Base-by-base conservation (phyloP, 2,797 vertebrate genomes). In the Lates japonicus region DNA sequence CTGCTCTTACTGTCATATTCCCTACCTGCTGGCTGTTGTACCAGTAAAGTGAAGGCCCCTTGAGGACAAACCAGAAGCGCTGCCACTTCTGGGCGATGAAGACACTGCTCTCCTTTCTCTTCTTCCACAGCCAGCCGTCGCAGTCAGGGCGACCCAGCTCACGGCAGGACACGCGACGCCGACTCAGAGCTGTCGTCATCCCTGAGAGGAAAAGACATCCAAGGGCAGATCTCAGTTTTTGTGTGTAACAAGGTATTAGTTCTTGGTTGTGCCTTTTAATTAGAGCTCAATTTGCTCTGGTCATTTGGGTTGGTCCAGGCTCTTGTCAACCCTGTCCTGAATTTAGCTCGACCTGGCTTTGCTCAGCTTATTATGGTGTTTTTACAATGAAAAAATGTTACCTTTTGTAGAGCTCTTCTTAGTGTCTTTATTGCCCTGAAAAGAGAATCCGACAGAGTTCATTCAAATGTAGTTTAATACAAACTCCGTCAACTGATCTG, bases 11-110 rank as follows among this genome's bases (percentile, higher is more conserved):
- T 13, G 1, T 25, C 51, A 1, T 42, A 0, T 14, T 2, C 96
- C 92, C 91, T 29, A 98, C 98, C 16, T 96, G 97, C 76, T 96
- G 96, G 80, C 95, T 95, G 83, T 76, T 95, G 93, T 98, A 99
- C 98, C 98, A 99, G 93, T 98, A 99, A 35, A 99, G 94, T 0
- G 88, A 94, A 49, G 97, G 96, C 41, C 97, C 96, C 78, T 97
- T 98, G 58, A 99, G 96, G 84, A 99, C 95, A 0, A 98, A 97
- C 97, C 98, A 99, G 95, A 97, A 97, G 14, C 97, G 96, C 75
- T 98, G 98, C 98, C 98, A 99, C 90, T 97, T 98, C 39, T 98
- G 97, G 29, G 97, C 83, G 92, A 98, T 94, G 92, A 99, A 99
- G 61, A 95, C 95, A 0, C 87, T 87, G 0, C 94, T 95, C 33